Evolutionary conservation across 2,113 vertebrate species (phyloP).

Genomic region (Diadophis punctatus): DNA sequence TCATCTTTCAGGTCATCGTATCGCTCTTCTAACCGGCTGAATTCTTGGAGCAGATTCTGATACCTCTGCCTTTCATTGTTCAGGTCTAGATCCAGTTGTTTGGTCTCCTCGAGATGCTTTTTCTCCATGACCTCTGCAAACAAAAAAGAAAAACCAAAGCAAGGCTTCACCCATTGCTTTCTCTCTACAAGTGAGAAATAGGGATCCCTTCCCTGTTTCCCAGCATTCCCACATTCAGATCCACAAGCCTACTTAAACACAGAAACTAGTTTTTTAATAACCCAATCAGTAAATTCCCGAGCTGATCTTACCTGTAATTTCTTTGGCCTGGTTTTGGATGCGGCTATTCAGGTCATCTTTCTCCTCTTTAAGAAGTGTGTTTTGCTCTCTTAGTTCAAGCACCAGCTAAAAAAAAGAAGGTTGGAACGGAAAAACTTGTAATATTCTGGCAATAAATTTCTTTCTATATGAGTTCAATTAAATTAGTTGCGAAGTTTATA

Average conservation of each 20-base stretch:
- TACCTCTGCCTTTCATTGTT: constrained; percentile 94
- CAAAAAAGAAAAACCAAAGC: not conserved
- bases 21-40: constrained; percentile 91
- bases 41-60: constrained; percentile 95
- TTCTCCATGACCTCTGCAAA: constrained; percentile 87
- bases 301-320: constrained; percentile 84
- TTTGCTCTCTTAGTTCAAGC: constrained; percentile 89
- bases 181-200: not conserved
- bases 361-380: constrained; percentile 85
- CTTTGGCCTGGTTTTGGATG: constrained; percentile 89
- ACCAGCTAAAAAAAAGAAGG: constrained; percentile 76
- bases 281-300: not conserved
- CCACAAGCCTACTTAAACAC: not conserved
- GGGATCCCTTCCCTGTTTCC: not conserved
- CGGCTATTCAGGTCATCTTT: constrained; percentile 88
- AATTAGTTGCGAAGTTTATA: not conserved
- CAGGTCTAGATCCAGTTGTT: constrained; percentile 90
- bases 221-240: not conserved
- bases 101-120: constrained; percentile 84
- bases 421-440: constrained; percentile 16
- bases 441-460: constrained; percentile 5
- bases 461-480: not conserved
- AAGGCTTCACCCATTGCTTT: not conserved
- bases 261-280: not conserved
- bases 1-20: constrained; percentile 94